phyloP scores from a whole-genome alignment of 1,140 invertebrate species.

The Amphibalanus amphitrite region DNA sequence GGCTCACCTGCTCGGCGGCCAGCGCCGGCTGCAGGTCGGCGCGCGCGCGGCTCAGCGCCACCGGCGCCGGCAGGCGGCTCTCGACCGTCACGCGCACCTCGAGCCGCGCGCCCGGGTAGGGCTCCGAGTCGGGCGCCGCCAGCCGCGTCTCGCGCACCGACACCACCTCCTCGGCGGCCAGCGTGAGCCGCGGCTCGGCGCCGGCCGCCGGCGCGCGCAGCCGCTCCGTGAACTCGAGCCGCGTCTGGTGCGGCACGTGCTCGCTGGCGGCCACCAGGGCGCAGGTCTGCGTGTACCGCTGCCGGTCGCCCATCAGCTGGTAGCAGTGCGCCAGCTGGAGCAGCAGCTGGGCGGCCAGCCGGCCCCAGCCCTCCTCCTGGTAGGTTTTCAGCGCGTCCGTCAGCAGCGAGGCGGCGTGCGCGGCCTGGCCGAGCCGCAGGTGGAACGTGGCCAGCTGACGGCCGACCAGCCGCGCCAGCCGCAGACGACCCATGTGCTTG shows the following conservation, averaged over 20 bases:
- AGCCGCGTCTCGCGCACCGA: neutral
- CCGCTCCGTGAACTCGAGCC: slow-evolving; percentile 1
- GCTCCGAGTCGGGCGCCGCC: slow-evolving; percentile 4
- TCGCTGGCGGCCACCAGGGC: slow-evolving; percentile 50
- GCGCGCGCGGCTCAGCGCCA: neutral
- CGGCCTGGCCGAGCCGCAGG: slow-evolving; percentile 60
- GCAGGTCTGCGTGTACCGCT: slow-evolving; percentile 36
- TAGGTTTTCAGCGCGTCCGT: slow-evolving; percentile 70
- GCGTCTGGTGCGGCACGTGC: neutral
- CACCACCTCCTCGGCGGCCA: slow-evolving; percentile 4
- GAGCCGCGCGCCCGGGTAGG: neutral
- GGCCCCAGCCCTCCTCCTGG: slow-evolving; percentile 65
- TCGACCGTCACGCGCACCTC: neutral
- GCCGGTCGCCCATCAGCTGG: slow-evolving; percentile 50
- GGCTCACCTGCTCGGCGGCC: slow-evolving; percentile 28
- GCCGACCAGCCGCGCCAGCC: slow-evolving; percentile 71
- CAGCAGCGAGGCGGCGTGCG: slow-evolving; percentile 75
- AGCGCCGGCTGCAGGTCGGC: neutral
- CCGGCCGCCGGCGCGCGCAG: neutral
- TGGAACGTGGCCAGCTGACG: slow-evolving; percentile 79
- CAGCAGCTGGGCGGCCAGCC: slow-evolving; percentile 58
- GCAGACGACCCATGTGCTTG: slow-evolving; percentile 76
- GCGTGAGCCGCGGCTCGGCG: neutral
- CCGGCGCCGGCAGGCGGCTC: neutral
- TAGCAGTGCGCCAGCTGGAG: slow-evolving; percentile 72